Evolutionary conservation across 2,113 vertebrate genomes (phyloP).

Genomic region (Sterrhoptilus dennistouni): DNA sequence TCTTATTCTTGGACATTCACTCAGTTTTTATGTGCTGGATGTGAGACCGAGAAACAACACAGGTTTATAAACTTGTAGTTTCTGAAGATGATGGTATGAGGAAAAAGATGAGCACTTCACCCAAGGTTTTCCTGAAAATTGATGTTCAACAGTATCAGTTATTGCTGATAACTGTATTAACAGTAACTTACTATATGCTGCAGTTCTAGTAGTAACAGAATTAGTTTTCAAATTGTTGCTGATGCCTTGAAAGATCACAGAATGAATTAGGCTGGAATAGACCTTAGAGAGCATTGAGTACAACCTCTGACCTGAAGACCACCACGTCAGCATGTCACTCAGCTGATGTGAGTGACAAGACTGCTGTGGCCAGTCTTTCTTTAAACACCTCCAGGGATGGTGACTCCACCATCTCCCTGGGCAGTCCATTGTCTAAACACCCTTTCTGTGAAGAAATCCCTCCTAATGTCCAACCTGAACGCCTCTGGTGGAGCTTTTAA

Average conservation of each 20-base stretch:
- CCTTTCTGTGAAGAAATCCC: not conserved
- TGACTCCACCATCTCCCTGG: not conserved
- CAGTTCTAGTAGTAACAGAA: not conserved
- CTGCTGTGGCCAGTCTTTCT: not conserved
- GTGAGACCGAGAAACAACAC: not conserved
- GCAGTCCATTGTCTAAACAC: not conserved
- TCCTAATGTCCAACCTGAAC: not conserved
- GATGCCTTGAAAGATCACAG: not conserved
- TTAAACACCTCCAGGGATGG: not conserved
- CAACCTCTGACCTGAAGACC: not conserved
- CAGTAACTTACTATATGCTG: rapidly evolving
- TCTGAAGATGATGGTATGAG: not conserved
- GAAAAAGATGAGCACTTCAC: not conserved
- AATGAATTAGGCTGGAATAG: not conserved
- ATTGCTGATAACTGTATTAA: not conserved
- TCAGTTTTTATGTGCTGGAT: not conserved
- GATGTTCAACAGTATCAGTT: not conserved
- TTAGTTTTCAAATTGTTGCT: not conserved
- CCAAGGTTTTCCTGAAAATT: not conserved
- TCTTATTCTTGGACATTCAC: not conserved
- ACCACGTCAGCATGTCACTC: not conserved
- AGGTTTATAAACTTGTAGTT: not conserved
- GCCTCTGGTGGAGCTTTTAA: not conserved
- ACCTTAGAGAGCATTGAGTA: not conserved
- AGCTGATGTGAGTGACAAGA: too few relatives aligned